phyloP scores from a whole-genome alignment of 2,888 invertebrate genomes.

The Disparrhopalites patrizii region DNA sequence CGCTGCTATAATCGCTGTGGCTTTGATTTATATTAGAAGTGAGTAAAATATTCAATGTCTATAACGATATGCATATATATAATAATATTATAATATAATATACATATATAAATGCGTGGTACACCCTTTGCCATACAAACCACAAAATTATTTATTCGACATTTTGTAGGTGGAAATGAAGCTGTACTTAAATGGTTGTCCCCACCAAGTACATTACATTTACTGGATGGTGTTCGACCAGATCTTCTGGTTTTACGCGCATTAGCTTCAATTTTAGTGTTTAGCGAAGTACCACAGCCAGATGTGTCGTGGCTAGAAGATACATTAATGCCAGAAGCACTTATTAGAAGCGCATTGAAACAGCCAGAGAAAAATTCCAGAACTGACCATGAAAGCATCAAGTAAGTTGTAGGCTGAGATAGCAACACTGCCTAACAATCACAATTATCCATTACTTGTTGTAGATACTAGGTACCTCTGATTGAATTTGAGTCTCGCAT shows the following conservation, averaged over 20 bases:
- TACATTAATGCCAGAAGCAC: slow-evolving; percentile 38
- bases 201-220: slow-evolving; percentile 44
- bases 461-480: too few relatives aligned
- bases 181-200: slow-evolving; percentile 47
- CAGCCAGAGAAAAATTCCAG: slow-evolving; percentile 21
- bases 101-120: too few relatives aligned
- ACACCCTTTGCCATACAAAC: not conserved
- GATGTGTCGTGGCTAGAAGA: slow-evolving; percentile 41
- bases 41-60: slow-evolving; percentile 1
- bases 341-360: slow-evolving; percentile 29
- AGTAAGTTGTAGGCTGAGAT: too few relatives aligned
- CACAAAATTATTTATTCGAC: not conserved
- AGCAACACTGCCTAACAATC: too few relatives aligned
- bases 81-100: not conserved
- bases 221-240: slow-evolving; percentile 47
- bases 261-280: slow-evolving; percentile 45
- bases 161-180: slow-evolving; percentile 45
- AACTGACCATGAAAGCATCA: slow-evolving; percentile 40
- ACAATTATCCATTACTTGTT: too few relatives aligned
- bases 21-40: slow-evolving; percentile 46
- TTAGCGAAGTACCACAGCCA: slow-evolving; percentile 35
- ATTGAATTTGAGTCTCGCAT: not conserved
- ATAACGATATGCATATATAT: not conserved
- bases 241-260: slow-evolving; percentile 46
- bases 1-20: slow-evolving; percentile 47